Evolutionary conservation across 2,888 invertebrate species (phyloP).

Genomic region (Phyllotreta cruciferae): DNA sequence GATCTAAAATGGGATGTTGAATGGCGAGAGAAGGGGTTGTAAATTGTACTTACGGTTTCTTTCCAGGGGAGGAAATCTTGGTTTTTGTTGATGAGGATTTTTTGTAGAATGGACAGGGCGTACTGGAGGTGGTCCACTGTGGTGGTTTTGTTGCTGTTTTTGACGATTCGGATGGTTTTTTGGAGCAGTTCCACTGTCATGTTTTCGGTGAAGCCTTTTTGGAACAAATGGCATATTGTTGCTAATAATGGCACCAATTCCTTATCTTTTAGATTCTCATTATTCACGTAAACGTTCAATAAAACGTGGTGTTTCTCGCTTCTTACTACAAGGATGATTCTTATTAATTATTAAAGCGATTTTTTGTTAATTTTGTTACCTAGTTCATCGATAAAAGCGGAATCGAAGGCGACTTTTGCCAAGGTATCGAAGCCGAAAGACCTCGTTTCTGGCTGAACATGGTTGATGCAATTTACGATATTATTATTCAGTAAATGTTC

Average conservation of each 20-base stretch:
- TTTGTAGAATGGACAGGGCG: conserved; percentile 51
- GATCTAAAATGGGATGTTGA: conserved; percentile 39
- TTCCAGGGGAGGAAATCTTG: conserved; percentile 47
- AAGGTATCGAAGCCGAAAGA: conserved; percentile 45
- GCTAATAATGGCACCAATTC: conserved; percentile 41
- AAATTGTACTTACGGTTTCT: conserved; percentile 44
- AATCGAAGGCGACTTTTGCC: conserved; percentile 49
- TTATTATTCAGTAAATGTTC: conserved; percentile 47
- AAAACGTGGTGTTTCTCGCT: conserved; percentile 36
- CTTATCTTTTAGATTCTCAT: conserved; percentile 30
- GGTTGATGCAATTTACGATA: conserved; percentile 47
- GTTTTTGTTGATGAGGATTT: conserved; percentile 49
- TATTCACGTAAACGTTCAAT: conserved; percentile 39
- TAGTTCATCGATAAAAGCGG: conserved; percentile 53
- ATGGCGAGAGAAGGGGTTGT: no score
- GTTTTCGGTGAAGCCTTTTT: conserved; percentile 46
- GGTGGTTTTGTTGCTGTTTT: conserved; percentile 38
- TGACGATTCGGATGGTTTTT: conserved; percentile 48
- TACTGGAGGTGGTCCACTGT: conserved; percentile 46
- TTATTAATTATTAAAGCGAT: background rate
- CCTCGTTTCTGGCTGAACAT: conserved; percentile 6
- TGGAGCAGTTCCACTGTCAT: conserved; percentile 45
- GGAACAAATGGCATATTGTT: conserved; percentile 52
- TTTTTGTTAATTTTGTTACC: conserved; percentile 40
- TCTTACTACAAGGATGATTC: conserved; percentile 36